phyloP scores from a whole-genome alignment of 1,140 invertebrate genomes.

The Heliconius himera region DNA sequence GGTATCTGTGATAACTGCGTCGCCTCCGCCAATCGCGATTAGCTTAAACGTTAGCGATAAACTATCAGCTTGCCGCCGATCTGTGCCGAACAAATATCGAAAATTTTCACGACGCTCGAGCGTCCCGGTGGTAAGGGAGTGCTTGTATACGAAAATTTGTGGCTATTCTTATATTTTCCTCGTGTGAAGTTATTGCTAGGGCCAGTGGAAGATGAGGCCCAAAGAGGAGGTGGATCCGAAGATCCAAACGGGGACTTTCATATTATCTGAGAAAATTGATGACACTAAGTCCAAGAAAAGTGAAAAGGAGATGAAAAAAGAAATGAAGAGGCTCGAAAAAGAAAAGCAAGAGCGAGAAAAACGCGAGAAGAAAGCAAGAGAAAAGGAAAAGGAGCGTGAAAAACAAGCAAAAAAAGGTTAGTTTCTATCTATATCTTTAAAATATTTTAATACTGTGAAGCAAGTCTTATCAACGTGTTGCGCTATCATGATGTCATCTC shows the following conservation, averaged over 20 bases:
- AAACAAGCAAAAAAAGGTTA: constrained; percentile 81
- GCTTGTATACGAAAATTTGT: constrained; percentile 62
- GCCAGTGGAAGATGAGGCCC: constrained; percentile 67
- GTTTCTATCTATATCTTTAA: constrained; percentile 30
- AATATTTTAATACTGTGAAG: constrained; percentile 26
- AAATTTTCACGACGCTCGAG: constrained; percentile 56
- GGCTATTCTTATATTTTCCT: constrained; percentile 57
- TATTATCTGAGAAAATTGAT: constrained; percentile 80
- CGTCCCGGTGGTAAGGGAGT: constrained; percentile 59
- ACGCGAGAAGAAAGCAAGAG: constrained; percentile 78
- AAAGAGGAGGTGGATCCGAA: constrained; percentile 75
- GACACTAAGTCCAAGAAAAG: constrained; percentile 78
- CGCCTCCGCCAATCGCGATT: constrained; percentile 62
- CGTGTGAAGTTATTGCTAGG: constrained; percentile 57
- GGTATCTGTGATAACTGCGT: constrained; percentile 71
- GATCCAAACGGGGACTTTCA: constrained; percentile 77
- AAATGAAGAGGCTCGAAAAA: constrained; percentile 78
- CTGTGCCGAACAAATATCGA: constrained; percentile 53
- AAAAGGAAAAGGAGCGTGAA: constrained; percentile 79
- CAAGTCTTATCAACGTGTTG: constrained; percentile 32
- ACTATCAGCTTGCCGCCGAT: constrained; percentile 50
- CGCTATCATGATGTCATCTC: constrained; percentile 62
- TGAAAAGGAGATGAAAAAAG: constrained; percentile 81
- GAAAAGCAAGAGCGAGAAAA: constrained; percentile 79
- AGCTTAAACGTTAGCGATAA: constrained; percentile 53